Conservation (phyloP, 2,797 vertebrate species). For the Mus spretus region DNA sequence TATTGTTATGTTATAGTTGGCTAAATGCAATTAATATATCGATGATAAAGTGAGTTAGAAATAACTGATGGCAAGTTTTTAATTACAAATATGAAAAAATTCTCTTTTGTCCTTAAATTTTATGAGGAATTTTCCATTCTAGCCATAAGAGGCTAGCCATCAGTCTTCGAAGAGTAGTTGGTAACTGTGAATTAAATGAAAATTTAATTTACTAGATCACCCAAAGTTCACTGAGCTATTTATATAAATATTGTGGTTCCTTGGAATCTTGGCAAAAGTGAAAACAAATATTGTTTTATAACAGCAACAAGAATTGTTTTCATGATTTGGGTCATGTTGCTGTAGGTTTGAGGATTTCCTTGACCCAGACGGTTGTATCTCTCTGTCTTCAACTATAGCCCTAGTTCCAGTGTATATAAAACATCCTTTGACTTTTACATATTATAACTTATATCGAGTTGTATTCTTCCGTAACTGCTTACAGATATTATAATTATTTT, state of each 20-base stretch:
- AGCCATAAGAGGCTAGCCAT: not conserved
- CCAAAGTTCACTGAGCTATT: constrained; percentile 45
- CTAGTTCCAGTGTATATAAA: not conserved
- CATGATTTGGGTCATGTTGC: not conserved
- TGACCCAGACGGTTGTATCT: constrained; percentile 33
- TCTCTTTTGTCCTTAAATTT: constrained; percentile 41
- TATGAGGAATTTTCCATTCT: constrained; percentile 46
- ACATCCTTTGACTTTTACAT: not conserved
- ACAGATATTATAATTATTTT: not conserved
- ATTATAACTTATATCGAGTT: constrained; percentile 30
- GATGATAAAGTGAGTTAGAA: constrained; percentile 37
- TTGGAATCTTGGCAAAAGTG: constrained; percentile 44
- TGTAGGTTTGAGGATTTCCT: constrained; percentile 42
- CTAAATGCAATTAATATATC: constrained; percentile 42
- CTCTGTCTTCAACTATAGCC: constrained; percentile 43
- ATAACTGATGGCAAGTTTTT: constrained; percentile 51
- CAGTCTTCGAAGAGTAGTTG: constrained; percentile 51
- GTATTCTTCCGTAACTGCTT: not conserved
- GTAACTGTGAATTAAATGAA: constrained; percentile 52
- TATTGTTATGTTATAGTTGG: constrained; percentile 22
- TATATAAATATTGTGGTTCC: constrained; percentile 46
- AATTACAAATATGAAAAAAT: constrained; percentile 18
- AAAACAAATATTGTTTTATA: not conserved
- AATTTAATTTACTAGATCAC: constrained; percentile 55
- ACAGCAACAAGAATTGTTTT: constrained; percentile 60